Evolutionary conservation across 2,888 invertebrate genomes (phyloP), one percentile per base, ranked within the genome.

Genomic region (Plagodis dolabraria): DNA sequence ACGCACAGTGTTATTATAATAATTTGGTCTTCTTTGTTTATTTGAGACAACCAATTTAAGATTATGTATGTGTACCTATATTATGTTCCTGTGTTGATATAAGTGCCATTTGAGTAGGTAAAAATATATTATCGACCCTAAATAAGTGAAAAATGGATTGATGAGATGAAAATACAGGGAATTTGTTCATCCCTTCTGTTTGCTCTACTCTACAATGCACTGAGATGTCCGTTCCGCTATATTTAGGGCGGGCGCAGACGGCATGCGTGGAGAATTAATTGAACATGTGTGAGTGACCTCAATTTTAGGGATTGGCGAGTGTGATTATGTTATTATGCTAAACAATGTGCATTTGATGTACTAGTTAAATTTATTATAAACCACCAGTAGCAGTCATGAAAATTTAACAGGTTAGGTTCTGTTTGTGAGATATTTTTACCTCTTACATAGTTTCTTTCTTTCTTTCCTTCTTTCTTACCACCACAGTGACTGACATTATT

Each of bases 251-350:
- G 70, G 68, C 62, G 64, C 59, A 54, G 60, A 48, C 72, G 66
- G 76, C 74, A 80, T 70, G 73, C 75, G 80, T 75, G 71, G 76
- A 79, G 73, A 82, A 86, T 83, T 80, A 82, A 81, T 82, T 83
- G 69, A 69, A 45, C 60, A 74, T 65, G 72, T 74, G 75, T 22
- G 79, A 81, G 73, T 83, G 86, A 77, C 86, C 85, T 83, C 85
- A 86, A 87, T 87, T 83, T 72, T 72, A 54, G 22, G 43, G 57
- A 57, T 53, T 61, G 60, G 52, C 53, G 10, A 36, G 48, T 48
- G 59, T 59, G 62, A 51, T 59, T 64, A 68, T 67, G 69, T 75
- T 72, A 63, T 63, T 58, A 58, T 58, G 58, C 53, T 53, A 52
- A 62, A 53, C 49, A 57, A 62, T 48, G 46, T 52, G 47, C 54